These are phyloP conservation scores for Geodia barretti DNA, from an alignment of 37 sponge, comb jelly and placozoan species.

Conservation along the genomic window DNA sequence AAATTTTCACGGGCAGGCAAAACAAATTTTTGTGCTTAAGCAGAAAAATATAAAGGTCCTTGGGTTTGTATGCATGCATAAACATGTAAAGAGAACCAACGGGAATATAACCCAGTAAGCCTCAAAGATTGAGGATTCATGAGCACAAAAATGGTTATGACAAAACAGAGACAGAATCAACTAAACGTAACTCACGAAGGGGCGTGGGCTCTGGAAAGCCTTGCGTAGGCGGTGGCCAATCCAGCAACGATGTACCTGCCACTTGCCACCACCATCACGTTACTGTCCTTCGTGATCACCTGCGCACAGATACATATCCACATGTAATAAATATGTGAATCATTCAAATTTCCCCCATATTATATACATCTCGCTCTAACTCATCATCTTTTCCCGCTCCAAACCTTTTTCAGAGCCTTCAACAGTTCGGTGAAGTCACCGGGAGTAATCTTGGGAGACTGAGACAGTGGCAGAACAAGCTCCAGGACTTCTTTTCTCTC, in stretches of 20 bases:
- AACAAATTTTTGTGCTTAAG: too few relatives aligned
- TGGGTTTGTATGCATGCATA: too few relatives aligned
- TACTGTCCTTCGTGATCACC: slow-evolving; percentile 93
- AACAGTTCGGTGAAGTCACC: slow-evolving; percentile 82
- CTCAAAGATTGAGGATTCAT: too few relatives aligned
- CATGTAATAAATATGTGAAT: too few relatives aligned
- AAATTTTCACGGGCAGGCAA: too few relatives aligned
- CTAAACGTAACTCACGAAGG: slow-evolving; percentile 10
- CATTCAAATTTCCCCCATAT: too few relatives aligned
- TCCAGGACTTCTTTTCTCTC: slow-evolving; percentile 89
- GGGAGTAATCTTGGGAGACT: slow-evolving; percentile 71
- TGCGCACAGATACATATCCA: slow-evolving; percentile 25
- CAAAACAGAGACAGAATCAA: too few relatives aligned
- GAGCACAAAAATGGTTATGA: too few relatives aligned
- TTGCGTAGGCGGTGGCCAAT: slow-evolving; percentile 86
- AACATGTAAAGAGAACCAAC: too few relatives aligned
- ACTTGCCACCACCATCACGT: slow-evolving; percentile 85
- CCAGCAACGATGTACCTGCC: slow-evolving; percentile 85
- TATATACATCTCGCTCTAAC: too few relatives aligned
- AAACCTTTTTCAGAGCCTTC: slow-evolving; percentile 73
- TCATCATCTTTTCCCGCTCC: not conserved
- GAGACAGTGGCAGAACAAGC: slow-evolving; percentile 60
- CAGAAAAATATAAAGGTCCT: too few relatives aligned
- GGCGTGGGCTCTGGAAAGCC: slow-evolving; percentile 43
- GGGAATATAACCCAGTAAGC: too few relatives aligned